phyloP scores from a whole-genome alignment of 2,888 invertebrate genomes.

The Chymomyza amoena region DNA sequence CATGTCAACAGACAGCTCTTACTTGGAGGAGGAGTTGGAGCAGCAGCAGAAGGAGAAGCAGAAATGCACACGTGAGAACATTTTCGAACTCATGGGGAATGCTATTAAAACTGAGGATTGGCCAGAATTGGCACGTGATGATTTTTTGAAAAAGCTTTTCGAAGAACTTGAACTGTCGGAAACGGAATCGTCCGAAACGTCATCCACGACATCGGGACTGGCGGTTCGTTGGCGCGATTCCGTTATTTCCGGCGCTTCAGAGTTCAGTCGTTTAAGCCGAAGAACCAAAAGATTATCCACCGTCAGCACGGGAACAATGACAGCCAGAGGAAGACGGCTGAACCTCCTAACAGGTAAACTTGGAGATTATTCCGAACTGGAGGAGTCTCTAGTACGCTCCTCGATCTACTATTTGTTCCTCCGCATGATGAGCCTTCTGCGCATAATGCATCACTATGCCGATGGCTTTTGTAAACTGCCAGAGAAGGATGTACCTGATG shows the following conservation, averaged over 20 bases:
- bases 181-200: background rate
- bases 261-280: background rate
- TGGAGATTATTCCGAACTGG: conserved; percentile 10
- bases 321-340: background rate
- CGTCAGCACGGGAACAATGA: background rate
- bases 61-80: background rate
- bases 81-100: conserved; percentile 46
- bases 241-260: background rate
- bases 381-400: conserved; percentile 25
- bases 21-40: background rate
- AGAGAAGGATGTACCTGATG: conserved; percentile 18
- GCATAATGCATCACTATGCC: conserved; percentile 13
- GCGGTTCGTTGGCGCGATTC: background rate
- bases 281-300: background rate
- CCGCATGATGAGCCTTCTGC: conserved; percentile 7
- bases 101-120: conserved; percentile 18
- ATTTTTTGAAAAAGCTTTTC: conserved; percentile 27
- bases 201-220: background rate
- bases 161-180: conserved; percentile 14
- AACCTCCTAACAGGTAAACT: background rate
- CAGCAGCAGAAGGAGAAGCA: background rate
- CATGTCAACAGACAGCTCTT: background rate
- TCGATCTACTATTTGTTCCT: conserved; percentile 31
- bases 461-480: background rate
- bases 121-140: conserved; percentile 34